Percentiles rank a stretch among this genome's conserved stretches.
phyloP scores from a whole-genome alignment of 2,888 invertebrate genomes.

The Parnassius apollo region DNA sequence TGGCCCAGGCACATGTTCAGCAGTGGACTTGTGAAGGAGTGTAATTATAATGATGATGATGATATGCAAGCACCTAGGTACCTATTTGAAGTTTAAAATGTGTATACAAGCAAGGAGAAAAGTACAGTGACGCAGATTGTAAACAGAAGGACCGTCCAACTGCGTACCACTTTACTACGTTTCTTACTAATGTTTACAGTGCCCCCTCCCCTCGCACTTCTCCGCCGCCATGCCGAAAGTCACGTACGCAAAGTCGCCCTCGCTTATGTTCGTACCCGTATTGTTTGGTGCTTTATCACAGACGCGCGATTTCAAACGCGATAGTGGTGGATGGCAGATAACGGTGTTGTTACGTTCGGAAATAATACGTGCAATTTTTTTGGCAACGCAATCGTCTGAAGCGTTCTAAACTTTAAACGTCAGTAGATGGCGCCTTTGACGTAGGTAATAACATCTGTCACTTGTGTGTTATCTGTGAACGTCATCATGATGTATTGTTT shows the following conservation, averaged over 20 bases:
- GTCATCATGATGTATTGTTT: not conserved
- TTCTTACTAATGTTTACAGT: slow-evolving; percentile 55
- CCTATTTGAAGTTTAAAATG: too few species aligned
- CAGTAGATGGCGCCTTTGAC: slow-evolving; percentile 1
- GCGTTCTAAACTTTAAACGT: not conserved
- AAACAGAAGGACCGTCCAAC: slow-evolving; percentile 50
- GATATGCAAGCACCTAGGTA: too few species aligned
- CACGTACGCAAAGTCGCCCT: slow-evolving; percentile 66
- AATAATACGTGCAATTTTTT: slow-evolving; percentile 5
- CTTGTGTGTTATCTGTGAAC: slow-evolving; percentile 11
- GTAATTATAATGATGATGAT: too few species aligned
- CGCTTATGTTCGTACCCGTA: slow-evolving; percentile 60
- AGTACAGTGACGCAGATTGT: slow-evolving; percentile 46
- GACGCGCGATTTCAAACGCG: slow-evolving; percentile 16
- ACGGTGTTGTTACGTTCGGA: slow-evolving; percentile 3
- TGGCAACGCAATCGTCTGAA: slow-evolving; percentile 1
- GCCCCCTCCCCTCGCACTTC: slow-evolving; percentile 33
- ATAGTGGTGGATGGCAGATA: slow-evolving; percentile 17
- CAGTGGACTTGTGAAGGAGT: too few species aligned
- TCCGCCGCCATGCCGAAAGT: slow-evolving; percentile 64
- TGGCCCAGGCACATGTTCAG: too few species aligned
- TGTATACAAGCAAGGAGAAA: slow-evolving; percentile 6
- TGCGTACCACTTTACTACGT: slow-evolving; percentile 48
- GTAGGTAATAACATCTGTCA: not conserved
- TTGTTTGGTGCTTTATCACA: slow-evolving; percentile 54